Conservation (phyloP, 2,113 vertebrate species). For the Otus sunia region DNA sequence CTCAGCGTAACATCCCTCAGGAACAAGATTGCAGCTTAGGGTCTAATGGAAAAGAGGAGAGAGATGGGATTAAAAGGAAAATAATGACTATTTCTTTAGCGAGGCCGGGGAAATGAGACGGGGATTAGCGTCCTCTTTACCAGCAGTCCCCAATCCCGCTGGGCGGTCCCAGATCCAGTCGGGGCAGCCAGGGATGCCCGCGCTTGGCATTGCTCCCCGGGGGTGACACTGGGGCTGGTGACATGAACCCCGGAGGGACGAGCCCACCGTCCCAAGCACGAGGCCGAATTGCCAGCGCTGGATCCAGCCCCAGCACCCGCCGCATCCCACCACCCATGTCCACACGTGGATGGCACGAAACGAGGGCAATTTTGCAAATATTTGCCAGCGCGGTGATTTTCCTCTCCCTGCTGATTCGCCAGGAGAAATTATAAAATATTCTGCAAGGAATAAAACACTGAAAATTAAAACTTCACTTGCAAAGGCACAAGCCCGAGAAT, state of each 20-base stretch:
- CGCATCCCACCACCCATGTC: background rate
- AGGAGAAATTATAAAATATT: background rate
- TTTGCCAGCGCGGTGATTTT: background rate
- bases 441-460: background rate
- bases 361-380: accelerated
- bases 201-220: accelerated
- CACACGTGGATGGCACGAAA: accelerated
- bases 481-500: background rate
- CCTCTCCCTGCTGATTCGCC: background rate
- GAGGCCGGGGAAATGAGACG: background rate
- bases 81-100: slow-evolving; percentile 34
- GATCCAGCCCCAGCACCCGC: background rate
- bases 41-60: background rate
- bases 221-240: background rate
- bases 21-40: slow-evolving; percentile 7
- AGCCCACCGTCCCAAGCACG: accelerated
- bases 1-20: background rate
- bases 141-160: background rate
- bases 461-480: slow-evolving; percentile 42
- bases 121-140: slow-evolving; percentile 9
- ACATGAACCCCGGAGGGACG: accelerated
- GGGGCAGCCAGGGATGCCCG: background rate
- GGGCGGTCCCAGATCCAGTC: background rate
- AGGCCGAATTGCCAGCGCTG: accelerated
- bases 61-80: slow-evolving; percentile 40